phyloP scores from a whole-genome alignment of 2,797 vertebrate species.

The Gallinago solitaria region DNA sequence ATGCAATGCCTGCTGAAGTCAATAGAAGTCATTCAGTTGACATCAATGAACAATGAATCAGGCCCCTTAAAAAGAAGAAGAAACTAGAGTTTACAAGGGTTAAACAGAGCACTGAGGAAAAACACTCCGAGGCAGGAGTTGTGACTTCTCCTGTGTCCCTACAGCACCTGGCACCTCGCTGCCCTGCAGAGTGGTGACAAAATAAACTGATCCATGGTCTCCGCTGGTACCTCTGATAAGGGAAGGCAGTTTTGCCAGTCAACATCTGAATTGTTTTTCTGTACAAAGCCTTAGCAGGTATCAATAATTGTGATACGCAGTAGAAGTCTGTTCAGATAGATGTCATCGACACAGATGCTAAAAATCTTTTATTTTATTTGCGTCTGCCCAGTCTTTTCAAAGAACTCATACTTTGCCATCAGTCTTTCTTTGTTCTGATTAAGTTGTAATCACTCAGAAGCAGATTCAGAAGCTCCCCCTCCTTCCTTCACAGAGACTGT shows the following conservation, averaged over 20 bases:
- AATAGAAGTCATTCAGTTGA: constrained; percentile 64
- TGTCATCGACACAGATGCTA: background rate
- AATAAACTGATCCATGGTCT: background rate
- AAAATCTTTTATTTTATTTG: constrained; percentile 19
- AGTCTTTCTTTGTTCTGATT: constrained; percentile 43
- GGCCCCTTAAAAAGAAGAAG: constrained; percentile 45
- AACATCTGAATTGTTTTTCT: background rate
- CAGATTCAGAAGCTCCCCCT: constrained; percentile 37
- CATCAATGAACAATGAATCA: constrained; percentile 52
- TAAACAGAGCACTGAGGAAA: constrained; percentile 28
- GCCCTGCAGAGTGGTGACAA: background rate
- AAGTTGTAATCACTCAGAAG: constrained; percentile 48
- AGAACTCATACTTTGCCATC: constrained; percentile 20
- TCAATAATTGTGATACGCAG: background rate
- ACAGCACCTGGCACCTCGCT: background rate
- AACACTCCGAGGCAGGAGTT: background rate
- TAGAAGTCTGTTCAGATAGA: constrained; percentile 38
- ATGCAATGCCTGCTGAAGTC: constrained; percentile 39
- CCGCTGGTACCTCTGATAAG: background rate
- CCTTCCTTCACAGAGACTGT: constrained; percentile 9
- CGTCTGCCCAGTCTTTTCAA: constrained; percentile 11
- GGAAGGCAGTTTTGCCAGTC: background rate
- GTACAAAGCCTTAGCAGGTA: background rate
- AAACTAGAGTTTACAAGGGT: constrained; percentile 52
- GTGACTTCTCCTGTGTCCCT: background rate